phyloP scores from a whole-genome alignment of 2,113 vertebrate species.

The Onychostruthus taczanowskii region DNA sequence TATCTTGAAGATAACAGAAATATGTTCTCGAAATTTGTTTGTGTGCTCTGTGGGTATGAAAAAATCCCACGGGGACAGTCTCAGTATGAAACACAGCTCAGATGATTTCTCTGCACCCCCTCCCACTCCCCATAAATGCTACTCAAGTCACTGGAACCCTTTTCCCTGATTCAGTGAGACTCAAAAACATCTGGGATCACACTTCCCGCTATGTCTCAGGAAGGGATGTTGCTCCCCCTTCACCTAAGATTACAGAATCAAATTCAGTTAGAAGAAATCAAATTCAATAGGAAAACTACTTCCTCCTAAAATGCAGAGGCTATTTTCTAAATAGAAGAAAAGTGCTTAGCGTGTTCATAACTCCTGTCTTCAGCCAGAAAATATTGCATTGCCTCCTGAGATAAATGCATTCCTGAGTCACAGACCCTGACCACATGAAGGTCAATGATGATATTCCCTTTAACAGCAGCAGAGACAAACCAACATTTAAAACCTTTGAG shows the following conservation, averaged over 20 bases:
- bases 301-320: not conserved
- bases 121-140: not conserved
- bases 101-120: not conserved
- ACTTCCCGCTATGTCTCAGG: not conserved
- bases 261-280: not conserved
- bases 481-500: not conserved
- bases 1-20: not conserved
- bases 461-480: not conserved
- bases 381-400: not conserved
- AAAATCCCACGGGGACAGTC: not conserved
- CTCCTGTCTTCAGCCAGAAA: not conserved
- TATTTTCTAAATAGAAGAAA: not conserved
- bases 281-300: not conserved
- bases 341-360: not conserved
- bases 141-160: not conserved
- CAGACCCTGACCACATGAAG: not conserved
- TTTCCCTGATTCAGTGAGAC: not conserved
- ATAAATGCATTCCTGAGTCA: not conserved
- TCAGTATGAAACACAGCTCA: not conserved
- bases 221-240: not conserved
- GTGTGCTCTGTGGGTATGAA: not conserved
- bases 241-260: not conserved
- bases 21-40: not conserved
- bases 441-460: not conserved
- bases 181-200: not conserved